Conservation (phyloP, 1,140 invertebrate genomes). For the Oncopodura yosiiana region DNA sequence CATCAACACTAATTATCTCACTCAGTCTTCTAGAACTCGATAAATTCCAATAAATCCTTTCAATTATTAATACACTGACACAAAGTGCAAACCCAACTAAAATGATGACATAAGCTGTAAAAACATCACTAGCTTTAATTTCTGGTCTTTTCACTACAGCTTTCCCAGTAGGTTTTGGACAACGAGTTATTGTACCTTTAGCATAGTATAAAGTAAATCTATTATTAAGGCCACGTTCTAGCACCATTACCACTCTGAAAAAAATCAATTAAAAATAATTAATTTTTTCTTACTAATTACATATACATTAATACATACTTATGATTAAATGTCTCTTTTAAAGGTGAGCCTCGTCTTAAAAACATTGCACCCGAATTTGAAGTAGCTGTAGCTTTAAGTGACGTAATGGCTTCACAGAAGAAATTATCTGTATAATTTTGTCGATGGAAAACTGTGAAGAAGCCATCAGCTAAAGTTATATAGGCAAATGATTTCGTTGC, state of each 20-base stretch:
- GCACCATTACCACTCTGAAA: constrained; percentile 5
- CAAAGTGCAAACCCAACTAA: not conserved
- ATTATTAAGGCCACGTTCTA: not conserved
- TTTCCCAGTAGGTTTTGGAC: not conserved
- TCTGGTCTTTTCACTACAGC: not conserved
- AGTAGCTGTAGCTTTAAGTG: not conserved
- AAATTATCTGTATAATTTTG: not conserved
- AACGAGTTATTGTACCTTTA: not conserved
- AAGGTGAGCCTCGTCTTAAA: constrained; percentile 6
- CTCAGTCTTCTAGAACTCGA: too few relatives aligned
- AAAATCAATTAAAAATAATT: constrained; percentile 2
- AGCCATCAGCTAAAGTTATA: constrained; percentile 12
- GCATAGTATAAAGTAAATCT: not conserved
- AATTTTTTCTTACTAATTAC: too few relatives aligned
- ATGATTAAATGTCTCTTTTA: constrained; percentile 9
- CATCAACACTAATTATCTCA: too few relatives aligned
- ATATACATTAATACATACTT: not conserved
- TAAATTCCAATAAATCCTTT: too few relatives aligned
- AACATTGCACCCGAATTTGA: constrained; percentile 2
- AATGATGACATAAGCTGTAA: constrained; percentile 5
- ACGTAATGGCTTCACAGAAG: not conserved
- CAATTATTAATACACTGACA: too few relatives aligned
- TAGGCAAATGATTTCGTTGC: not conserved
- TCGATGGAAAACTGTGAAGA: not conserved
- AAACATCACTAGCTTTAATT: constrained; percentile 14